Base-by-base conservation (phyloP, 2,888 invertebrate genomes). In the Agonopterix arenella region DNA sequence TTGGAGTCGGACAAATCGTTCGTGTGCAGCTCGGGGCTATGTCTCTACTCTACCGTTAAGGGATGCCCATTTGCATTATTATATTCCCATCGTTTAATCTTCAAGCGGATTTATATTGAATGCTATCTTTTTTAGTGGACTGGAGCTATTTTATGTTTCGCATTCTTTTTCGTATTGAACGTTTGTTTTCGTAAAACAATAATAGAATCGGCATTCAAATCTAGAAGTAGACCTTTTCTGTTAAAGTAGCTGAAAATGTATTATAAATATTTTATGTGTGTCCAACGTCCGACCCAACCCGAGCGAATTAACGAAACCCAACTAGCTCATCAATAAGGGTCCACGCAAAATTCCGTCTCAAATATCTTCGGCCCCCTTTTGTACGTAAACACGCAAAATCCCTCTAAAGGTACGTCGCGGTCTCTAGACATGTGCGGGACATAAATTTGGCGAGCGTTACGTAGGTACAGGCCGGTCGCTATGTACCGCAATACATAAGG, bases 351-450 rank as follows among this genome's bases (percentile, higher is more conserved):
- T 85, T 79, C 84, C 83, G 64, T 74, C 77, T 81, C 79, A 66
- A 84, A 85, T 86, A 85, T 84, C 83, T 84, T 82, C 70, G 76
- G 58, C 69, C 74, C 71, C 70, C 73, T 79, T 79, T 80, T 77
- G 79, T 84, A 77, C 80, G 84, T 84, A 85, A 84, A 86, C 88
- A 88, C 86, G 85, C 85, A 84, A 86, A 88, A 85, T 85, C 88
- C 86, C 84, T 84, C 84, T 76, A 80, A 86, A 88, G 86, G 88
- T 85, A 84, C 80, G 68, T 80, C 86, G 88, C 85, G 88, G 88
- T 86, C 85, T 84, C 84, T 70, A 89, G 88, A 86, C 88, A 89
- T 89, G 88, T 88, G 84, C 88, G 84, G 85, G 84, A 88, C 88
- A 89, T 88, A 89, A 89, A 89, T 88, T 88, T 86, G 88, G 88